Percentiles rank a stretch among this genome's conserved stretches.
These are phyloP conservation scores for Cydia strobilella DNA, from an alignment of 1,140 invertebrate genomes.

Conservation along the genomic window DNA sequence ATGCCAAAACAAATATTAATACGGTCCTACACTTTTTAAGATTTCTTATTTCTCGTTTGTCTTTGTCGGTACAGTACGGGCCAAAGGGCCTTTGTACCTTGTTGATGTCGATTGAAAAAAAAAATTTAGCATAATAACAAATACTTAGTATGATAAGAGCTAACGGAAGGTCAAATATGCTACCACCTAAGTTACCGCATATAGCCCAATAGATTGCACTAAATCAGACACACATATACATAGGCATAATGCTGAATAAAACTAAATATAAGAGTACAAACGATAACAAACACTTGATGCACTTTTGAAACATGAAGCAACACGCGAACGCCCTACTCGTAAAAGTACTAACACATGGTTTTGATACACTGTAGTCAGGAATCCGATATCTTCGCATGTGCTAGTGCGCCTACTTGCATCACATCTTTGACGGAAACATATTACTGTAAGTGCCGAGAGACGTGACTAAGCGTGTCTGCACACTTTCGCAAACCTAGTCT, in stretches of 20 bases:
- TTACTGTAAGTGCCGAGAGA: constrained; percentile 55
- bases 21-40: neutral
- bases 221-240: no score
- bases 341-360: constrained; percentile 7
- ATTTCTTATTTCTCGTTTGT: neutral
- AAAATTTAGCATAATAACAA: no score
- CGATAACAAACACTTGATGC: neutral
- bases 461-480: constrained; percentile 58
- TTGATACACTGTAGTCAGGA: constrained; percentile 14
- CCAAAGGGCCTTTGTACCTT: no score
- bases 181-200: no score
- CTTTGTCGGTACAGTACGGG: neutral
- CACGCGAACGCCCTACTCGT: constrained; percentile 5
- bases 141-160: no score
- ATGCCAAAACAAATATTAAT: neutral
- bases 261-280: neutral
- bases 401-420: constrained; percentile 48
- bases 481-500: constrained; percentile 61
- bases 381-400: constrained; percentile 24
- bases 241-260: neutral
- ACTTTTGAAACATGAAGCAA: constrained; percentile 6
- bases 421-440: constrained; percentile 59
- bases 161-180: no score
- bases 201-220: no score
- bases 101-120: no score